phyloP scores from a whole-genome alignment of 2,797 vertebrate species.

The Sebastolobus alascanus region DNA sequence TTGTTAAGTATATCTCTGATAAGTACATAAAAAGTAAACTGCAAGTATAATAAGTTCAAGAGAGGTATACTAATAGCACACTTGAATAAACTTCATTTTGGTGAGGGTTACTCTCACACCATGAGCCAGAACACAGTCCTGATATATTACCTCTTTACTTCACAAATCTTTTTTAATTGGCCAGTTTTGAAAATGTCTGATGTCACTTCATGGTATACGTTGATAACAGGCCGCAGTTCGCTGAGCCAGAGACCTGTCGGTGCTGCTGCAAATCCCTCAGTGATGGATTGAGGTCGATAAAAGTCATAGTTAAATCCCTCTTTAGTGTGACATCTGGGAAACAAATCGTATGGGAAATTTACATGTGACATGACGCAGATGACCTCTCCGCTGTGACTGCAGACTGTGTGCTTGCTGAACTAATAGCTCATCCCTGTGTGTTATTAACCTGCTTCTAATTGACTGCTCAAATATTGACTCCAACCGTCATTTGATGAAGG shows the following conservation, averaged over 20 bases:
- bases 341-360: constrained; percentile 24
- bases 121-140: neutral
- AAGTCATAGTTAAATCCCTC: constrained; percentile 34
- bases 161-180: neutral
- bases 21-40: too few relatives aligned
- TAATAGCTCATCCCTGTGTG: constrained; percentile 40
- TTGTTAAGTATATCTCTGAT: too few relatives aligned
- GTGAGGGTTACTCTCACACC: neutral
- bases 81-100: too few relatives aligned
- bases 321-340: constrained; percentile 29
- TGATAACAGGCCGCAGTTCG: neutral
- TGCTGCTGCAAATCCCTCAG: constrained; percentile 1
- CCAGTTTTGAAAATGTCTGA: neutral
- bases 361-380: constrained; percentile 4
- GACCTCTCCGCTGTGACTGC: constrained; percentile 26
- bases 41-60: too few relatives aligned
- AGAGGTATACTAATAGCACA: too few relatives aligned
- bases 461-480: constrained; percentile 80
- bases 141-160: neutral
- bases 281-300: constrained; percentile 30
- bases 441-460: constrained; percentile 59
- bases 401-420: constrained; percentile 9
- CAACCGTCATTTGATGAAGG: constrained; percentile 34
- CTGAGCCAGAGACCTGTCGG: neutral
- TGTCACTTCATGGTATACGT: neutral